Evolutionary conservation across 2,113 vertebrate genomes (phyloP), one percentile per base, ranked within the genome.

Genomic region (Xiphophorus couchianus): DNA sequence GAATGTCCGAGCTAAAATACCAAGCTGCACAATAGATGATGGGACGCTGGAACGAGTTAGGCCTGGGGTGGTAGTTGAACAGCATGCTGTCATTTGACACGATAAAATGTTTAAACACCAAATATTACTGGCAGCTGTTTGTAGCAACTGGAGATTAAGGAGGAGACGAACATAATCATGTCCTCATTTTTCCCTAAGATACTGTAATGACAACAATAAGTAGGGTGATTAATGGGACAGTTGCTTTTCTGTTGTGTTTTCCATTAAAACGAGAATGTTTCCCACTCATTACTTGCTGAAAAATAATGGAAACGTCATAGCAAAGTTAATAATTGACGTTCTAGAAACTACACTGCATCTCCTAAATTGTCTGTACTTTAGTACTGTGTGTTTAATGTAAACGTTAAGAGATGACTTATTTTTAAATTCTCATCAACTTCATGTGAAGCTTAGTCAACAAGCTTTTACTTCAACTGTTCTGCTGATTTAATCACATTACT

Each of bases 61-160:
- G 66, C 61, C 61, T 2, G 65, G 30, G 7, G 31, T 25, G 25
- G 25, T 58, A 58, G 22, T 58, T 25, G 51, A 58, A 54, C 51
- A 58, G 51, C 19, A 11, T 42, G 9, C 37, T 51, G 51, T 67
- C 44, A 66, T 71, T 72, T 22, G 63, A 67, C 25, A 71, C 48
- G 14, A 44, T 74, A 14, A 25, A 73, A 33, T 74, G 30, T 78
- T 84, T 64, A 62, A 85, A 63, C 42, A 62, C 13, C 29, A 60
- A 39, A 62, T 77, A 22, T 35, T 31, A 64, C 8, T 15, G 14
- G 13, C 69, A 70, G 19, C 30, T 70, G 69, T 58, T n/a, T 58
- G 51, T 54, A 3, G 44, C 48, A 33, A 29, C 10, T 54, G 3
- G 9, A 29, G 28, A 67, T 28, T 58, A 6, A 54, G 29, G 29